A percentile compares a stretch with the other conserved stretches of the same genome.
phyloP scores from a whole-genome alignment of 2,797 vertebrate species.

The Ciconia nigra region DNA sequence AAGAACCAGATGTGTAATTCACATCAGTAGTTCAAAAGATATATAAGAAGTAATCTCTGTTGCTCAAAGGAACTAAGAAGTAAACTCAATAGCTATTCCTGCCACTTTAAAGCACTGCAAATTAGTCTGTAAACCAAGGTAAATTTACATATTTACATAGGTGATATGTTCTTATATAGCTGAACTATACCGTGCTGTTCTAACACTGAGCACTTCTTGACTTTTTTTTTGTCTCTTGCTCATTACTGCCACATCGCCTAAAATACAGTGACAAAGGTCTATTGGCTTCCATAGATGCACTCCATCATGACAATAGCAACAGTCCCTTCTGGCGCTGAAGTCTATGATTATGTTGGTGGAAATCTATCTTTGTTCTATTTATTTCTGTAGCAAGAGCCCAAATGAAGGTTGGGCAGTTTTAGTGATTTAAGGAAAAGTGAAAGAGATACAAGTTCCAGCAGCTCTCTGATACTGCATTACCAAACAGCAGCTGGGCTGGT shows the following conservation, averaged over 20 bases:
- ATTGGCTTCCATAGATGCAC: background rate
- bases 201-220: background rate
- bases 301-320: background rate
- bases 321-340: background rate
- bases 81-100: background rate
- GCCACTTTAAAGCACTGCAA: background rate
- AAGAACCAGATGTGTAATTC: background rate
- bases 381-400: background rate
- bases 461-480: background rate
- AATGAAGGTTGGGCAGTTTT: background rate
- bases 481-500: background rate
- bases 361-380: slow-evolving; percentile 6
- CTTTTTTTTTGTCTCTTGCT: background rate
- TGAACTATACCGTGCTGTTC: background rate
- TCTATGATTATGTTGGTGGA: background rate
- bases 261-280: slow-evolving; percentile 2
- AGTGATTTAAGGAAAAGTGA: background rate
- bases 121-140: background rate
- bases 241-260: background rate
- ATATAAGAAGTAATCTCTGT: background rate
- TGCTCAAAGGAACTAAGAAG: background rate
- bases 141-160: background rate
- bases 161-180: background rate
- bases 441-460: background rate
- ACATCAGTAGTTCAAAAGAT: background rate